phyloP scores from a whole-genome alignment of 2,797 vertebrate species.

The Prunella strophiata region DNA sequence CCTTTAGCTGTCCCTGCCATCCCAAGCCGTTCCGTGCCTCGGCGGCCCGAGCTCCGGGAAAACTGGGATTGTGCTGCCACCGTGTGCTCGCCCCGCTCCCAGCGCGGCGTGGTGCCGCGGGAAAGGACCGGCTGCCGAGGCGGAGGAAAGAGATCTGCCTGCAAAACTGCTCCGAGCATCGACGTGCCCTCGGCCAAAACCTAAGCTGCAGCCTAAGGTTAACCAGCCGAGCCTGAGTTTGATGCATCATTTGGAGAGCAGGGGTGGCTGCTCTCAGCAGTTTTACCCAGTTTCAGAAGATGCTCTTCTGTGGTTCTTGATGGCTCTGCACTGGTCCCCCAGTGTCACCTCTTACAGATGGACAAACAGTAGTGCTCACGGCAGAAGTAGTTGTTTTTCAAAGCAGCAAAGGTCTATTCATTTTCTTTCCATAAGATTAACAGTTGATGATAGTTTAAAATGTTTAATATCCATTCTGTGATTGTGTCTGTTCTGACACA shows the following conservation, averaged over 20 bases:
- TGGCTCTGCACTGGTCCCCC: rapidly evolving
- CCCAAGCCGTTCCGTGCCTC: rapidly evolving
- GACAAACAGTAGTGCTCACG: neutral
- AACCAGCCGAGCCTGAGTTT: neutral
- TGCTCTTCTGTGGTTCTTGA: neutral
- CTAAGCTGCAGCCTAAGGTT: neutral
- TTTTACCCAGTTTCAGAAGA: neutral
- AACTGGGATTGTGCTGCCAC: conserved; percentile 57
- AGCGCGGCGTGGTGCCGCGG: rapidly evolving
- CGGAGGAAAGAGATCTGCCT: rapidly evolving
- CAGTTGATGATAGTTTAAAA: neutral
- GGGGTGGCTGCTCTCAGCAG: neutral
- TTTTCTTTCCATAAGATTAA: neutral
- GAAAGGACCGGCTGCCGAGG: neutral
- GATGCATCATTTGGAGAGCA: neutral
- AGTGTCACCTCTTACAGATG: neutral
- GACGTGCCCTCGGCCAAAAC: neutral
- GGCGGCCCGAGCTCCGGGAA: neutral
- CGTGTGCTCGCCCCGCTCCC: neutral
- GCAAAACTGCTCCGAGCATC: neutral
- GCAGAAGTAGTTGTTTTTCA: rapidly evolving
- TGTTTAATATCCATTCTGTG: neutral
- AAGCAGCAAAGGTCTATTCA: neutral
- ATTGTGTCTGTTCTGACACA: neutral
- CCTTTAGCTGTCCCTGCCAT: neutral